These are phyloP conservation scores for Halocynthia roretzi DNA, from an alignment of 23 tunicate species.

Conservation along the genomic window DNA sequence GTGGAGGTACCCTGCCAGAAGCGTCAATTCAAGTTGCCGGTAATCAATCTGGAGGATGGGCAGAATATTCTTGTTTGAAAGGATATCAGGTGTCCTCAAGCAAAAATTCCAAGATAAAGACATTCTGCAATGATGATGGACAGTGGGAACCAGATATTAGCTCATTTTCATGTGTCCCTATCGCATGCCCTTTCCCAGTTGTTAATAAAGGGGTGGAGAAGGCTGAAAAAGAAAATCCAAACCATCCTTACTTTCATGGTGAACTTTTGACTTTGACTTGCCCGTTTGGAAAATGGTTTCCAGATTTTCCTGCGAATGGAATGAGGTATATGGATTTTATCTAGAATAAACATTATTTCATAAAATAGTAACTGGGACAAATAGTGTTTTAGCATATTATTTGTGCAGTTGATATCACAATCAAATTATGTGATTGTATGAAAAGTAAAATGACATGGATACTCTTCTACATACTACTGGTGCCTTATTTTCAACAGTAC, in stretches of 20 bases:
- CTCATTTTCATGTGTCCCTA: background rate
- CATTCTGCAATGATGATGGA: background rate
- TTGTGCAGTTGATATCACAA: too few relatives aligned
- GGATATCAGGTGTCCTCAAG: background rate
- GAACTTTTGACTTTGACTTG: background rate
- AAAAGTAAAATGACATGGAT: too few relatives aligned
- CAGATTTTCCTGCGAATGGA: background rate
- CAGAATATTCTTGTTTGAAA: background rate
- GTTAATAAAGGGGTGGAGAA: background rate
- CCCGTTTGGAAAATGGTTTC: slow-evolving; percentile 10
- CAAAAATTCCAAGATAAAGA: background rate
- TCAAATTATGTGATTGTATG: too few relatives aligned
- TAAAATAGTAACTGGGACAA: too few relatives aligned
- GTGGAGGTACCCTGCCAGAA: background rate
- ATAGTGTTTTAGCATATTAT: too few relatives aligned
- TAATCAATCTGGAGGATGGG: background rate
- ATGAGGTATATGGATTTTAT: too few relatives aligned
- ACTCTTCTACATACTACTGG: too few relatives aligned
- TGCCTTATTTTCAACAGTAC: too few relatives aligned
- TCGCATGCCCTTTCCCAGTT: background rate
- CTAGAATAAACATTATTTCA: too few relatives aligned
- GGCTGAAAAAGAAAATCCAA: background rate
- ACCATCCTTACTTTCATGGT: background rate
- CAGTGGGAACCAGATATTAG: background rate
- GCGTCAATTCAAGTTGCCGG: background rate